These are phyloP conservation scores for Chrysotoxum bicinctum DNA, from an alignment of 2,888 invertebrate species.

Conservation along the genomic window DNA sequence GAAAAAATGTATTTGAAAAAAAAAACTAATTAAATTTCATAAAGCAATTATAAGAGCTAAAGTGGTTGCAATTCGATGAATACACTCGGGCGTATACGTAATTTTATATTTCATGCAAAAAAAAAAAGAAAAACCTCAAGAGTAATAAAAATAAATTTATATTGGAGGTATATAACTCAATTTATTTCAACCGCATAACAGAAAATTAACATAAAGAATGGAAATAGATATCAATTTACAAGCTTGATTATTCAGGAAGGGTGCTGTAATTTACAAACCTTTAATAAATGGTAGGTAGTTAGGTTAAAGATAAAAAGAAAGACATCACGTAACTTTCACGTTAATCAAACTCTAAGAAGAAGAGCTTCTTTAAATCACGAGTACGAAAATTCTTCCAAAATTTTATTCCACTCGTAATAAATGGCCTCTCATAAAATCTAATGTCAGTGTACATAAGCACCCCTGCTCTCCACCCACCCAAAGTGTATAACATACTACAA, in stretches of 20 bases:
- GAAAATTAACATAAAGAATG: neutral
- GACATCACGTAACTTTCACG: conserved; percentile 2
- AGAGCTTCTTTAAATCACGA: neutral
- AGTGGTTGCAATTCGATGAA: neutral
- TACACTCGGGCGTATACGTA: conserved; percentile 49
- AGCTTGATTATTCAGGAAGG: conserved; percentile 2
- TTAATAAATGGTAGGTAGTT: neutral
- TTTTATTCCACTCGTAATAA: neutral
- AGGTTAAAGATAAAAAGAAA: neutral
- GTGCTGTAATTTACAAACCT: neutral
- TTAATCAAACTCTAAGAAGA: conserved; percentile 9
- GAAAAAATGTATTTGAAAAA: conserved; percentile 20
- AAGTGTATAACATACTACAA: conserved; percentile 3
- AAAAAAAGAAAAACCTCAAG: neutral
- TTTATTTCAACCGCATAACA: conserved; percentile 15
- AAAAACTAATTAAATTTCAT: conserved; percentile 41
- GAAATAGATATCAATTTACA: conserved; percentile 16
- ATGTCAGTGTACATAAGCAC: conserved; percentile 3
- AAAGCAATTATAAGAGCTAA: conserved; percentile 2
- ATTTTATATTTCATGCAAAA: conserved; percentile 6
- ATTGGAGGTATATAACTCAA: conserved; percentile 7
- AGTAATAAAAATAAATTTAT: neutral
- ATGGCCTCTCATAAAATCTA: conserved; percentile 21
- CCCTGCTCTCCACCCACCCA: neutral
- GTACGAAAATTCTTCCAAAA: neutral